Conservation (phyloP, 1,140 invertebrate genomes). For the Lordiphosa clarofinis region DNA sequence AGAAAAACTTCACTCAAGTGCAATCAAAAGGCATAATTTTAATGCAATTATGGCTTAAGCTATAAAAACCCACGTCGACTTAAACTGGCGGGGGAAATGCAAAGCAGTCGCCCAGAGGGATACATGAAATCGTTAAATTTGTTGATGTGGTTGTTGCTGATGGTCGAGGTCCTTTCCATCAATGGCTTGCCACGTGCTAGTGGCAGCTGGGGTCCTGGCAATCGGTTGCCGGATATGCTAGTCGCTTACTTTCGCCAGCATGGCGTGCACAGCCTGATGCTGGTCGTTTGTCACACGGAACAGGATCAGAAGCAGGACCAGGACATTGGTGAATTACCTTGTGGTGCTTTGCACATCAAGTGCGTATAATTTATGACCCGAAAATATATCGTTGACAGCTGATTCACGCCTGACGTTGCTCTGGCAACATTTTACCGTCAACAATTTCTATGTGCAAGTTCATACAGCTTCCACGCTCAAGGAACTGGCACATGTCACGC, state of each 20-base stretch:
- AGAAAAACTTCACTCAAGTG: conserved; percentile 15
- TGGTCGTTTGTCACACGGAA: conserved; percentile 68
- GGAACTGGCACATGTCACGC: conserved; percentile 36
- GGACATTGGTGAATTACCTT: conserved; percentile 61
- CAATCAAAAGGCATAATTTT: conserved; percentile 71
- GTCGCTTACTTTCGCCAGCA: conserved; percentile 73
- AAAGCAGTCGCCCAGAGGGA: conserved; percentile 19
- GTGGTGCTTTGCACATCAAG: conserved; percentile 21
- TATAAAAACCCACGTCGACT: conserved; percentile 49
- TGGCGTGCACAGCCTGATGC: conserved; percentile 67
- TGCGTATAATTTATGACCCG: conserved; percentile 40
- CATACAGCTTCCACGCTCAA: conserved; percentile 48
- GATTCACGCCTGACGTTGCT: conserved; percentile 31
- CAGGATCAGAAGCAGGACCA: conserved; percentile 18
- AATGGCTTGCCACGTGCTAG: conserved; percentile 48
- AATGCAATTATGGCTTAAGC: conserved; percentile 54
- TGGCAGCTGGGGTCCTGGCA: conserved; percentile 55
- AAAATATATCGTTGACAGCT: conserved; percentile 26
- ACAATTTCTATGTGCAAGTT: conserved; percentile 66
- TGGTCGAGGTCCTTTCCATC: conserved; percentile 23
- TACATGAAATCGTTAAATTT: conserved; percentile 69
- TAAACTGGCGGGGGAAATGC: conserved; percentile 26
- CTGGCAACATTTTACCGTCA: conserved; percentile 45
- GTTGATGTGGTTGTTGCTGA: conserved; percentile 26
- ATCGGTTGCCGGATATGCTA: conserved; percentile 75